phyloP scores from a whole-genome alignment of 2,888 invertebrate genomes.

The Merodon equestris region DNA sequence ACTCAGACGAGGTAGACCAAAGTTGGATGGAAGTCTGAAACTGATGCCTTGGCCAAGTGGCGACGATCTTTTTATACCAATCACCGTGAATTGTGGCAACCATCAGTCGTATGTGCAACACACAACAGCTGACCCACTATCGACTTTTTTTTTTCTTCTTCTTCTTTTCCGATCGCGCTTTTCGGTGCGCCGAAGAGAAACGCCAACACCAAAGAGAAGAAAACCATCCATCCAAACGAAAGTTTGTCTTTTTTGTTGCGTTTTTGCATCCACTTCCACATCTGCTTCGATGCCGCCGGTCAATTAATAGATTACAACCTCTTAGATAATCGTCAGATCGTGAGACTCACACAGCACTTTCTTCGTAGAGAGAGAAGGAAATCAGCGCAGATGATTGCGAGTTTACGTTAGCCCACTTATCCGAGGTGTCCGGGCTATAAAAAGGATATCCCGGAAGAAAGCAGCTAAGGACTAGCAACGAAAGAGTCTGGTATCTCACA shows the following conservation, averaged over 20 bases:
- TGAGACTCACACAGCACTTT: slow-evolving; percentile 42
- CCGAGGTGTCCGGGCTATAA: background rate
- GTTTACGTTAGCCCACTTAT: too few relatives aligned
- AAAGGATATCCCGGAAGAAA: too few relatives aligned
- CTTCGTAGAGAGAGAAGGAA: slow-evolving; percentile 60
- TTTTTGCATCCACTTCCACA: slow-evolving; percentile 33
- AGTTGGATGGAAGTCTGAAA: slow-evolving; percentile 54
- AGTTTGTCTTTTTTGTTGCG: slow-evolving; percentile 1
- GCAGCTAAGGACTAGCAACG: too few relatives aligned
- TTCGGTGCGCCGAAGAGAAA: slow-evolving; percentile 11
- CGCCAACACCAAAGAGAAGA: slow-evolving; percentile 19
- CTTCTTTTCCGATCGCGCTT: background rate
- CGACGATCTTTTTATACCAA: slow-evolving; percentile 60
- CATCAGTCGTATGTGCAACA: slow-evolving; percentile 57
- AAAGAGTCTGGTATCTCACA: too few relatives aligned
- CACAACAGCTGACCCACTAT: slow-evolving; percentile 58
- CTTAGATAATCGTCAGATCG: slow-evolving; percentile 60
- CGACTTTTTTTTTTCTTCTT: slow-evolving; percentile 26
- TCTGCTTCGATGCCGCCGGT: slow-evolving; percentile 42
- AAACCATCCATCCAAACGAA: slow-evolving; percentile 18
- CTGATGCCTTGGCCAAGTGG: slow-evolving; percentile 59
- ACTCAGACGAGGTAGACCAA: slow-evolving; percentile 61
- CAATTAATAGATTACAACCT: slow-evolving; percentile 57
- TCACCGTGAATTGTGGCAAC: slow-evolving; percentile 44
- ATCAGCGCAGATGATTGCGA: slow-evolving; percentile 23